Conservation (phyloP, 1,140 invertebrate species). For the Coelopa frigida region DNA sequence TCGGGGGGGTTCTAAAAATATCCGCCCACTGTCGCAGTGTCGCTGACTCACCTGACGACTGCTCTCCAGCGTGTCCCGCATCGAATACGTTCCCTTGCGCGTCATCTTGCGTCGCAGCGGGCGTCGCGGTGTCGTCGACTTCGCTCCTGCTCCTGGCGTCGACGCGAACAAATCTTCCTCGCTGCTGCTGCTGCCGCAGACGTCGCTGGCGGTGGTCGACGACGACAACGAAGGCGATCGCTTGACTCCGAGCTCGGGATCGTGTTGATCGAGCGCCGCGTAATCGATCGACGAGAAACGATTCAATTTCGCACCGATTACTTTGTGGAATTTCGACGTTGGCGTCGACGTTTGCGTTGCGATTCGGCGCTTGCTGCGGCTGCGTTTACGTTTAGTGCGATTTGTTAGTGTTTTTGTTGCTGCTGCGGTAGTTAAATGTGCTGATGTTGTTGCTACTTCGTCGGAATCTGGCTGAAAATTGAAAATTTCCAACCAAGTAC, state of each 20-base stretch:
- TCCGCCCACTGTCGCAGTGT: not conserved
- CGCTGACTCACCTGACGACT: constrained; percentile 9
- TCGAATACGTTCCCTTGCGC: constrained; percentile 8
- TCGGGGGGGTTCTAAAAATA: not conserved
- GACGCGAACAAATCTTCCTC: constrained; percentile 10
- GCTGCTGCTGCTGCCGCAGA: not conserved
- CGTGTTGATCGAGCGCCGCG: constrained; percentile 7
- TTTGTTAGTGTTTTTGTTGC: too few relatives aligned
- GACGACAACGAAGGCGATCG: too few relatives aligned
- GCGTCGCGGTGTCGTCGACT: constrained; percentile 1
- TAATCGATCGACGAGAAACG: constrained; percentile 7
- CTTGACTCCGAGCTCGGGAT: constrained; percentile 2
- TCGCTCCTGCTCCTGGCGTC: not conserved
- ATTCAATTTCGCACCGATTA: constrained; percentile 3
- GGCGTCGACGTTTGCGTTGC: too few relatives aligned
- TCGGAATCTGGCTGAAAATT: constrained; percentile 14
- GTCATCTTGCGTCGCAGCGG: constrained; percentile 7
- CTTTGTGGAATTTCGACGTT: too few relatives aligned
- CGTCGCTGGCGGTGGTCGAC: not conserved
- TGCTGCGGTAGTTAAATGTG: not conserved
- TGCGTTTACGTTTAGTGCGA: too few relatives aligned
- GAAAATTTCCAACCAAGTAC: constrained; percentile 27
- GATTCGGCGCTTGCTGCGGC: too few relatives aligned
- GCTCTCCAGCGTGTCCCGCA: constrained; percentile 10
- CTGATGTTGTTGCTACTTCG: constrained; percentile 6